Base-by-base conservation (phyloP, 2,888 invertebrate species). In the Cheilosia variabilis region DNA sequence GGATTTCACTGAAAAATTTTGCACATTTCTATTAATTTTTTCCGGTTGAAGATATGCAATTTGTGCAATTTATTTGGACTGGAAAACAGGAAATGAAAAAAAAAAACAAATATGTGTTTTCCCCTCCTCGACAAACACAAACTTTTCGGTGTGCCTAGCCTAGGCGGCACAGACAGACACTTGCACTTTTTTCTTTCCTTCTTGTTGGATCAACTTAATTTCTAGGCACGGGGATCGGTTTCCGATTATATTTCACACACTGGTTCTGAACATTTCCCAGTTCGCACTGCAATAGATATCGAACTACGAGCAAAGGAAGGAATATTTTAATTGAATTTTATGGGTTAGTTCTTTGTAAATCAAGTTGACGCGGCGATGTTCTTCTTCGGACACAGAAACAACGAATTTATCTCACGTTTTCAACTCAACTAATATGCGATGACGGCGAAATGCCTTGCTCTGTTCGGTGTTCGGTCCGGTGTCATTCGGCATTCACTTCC, bases 341-440 rank as follows among this genome's bases (percentile, higher is more conserved):
- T 73, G 62, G 4, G 45, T n/a, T 43, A 19, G 58, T 69, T 78
- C 31, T 52, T 27, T 2, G 57, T 66, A 37, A 57, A 22, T 79
- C 47, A 24, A 52, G 65, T 71, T 66, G 75, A 84, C 84, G 80
- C 84, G 84, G 75, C 80, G 80, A 80, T 53, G 75, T 75, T 65
- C 65, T 80, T 53, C 45, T 52, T 53, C 75, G 80, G 84, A 80
- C 80, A 73, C 80, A 84, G 58, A 75, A 75, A 84, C 84, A 76
- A 84, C 80, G 71, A 84, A 84, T 80, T 84, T 84, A 80, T 60
- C 66, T 80, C 84, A 80, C 75, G 80, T 75, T 80, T 84, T 80
- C 80, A 84, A 80, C 80, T 84, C 84, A 80, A 84, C 84, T 84
- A 58, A 84, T 65, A 52, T 22, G 37, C 75, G 65, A 37, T 75